Evolutionary conservation across 30 jellyfish, hydroid and myxozoan genomes (phyloP).

Genomic region (Pelagia noctiluca): DNA sequence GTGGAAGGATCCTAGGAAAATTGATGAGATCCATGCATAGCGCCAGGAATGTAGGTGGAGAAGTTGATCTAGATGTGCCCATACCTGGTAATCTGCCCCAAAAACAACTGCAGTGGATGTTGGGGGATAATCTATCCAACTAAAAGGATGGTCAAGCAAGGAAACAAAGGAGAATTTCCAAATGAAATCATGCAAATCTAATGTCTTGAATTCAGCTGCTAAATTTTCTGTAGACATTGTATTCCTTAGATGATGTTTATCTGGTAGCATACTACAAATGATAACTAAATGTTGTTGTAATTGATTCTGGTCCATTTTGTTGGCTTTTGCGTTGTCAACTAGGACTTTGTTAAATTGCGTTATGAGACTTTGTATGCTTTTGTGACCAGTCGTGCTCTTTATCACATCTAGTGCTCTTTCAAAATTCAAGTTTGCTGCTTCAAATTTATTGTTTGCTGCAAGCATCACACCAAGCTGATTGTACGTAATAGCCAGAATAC

Average conservation of each 20-base stretch:
- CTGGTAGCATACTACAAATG: neutral
- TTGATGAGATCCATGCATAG: slow-evolving; percentile 40
- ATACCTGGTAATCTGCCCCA: slow-evolving; percentile 34
- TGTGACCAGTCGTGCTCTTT: no score
- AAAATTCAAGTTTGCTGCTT: no score
- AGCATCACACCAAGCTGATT: no score
- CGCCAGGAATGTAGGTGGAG: slow-evolving; percentile 20
- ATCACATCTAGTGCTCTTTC: no score
- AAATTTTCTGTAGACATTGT: neutral
- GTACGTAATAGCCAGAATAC: no score
- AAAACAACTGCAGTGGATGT: neutral
- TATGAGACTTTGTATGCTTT: no score
- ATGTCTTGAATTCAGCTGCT: neutral
- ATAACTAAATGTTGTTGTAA: neutral
- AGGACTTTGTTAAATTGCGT: neutral
- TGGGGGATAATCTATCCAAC: slow-evolving; percentile 63
- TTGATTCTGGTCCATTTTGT: neutral
- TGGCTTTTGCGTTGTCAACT: neutral
- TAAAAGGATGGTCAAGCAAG: slow-evolving; percentile 32
- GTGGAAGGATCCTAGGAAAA: slow-evolving; percentile 51
- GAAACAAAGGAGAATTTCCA: slow-evolving; percentile 40
- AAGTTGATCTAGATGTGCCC: slow-evolving; percentile 51
- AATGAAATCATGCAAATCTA: neutral
- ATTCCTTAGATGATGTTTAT: neutral
- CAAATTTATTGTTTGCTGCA: no score